Conservation (phyloP, 2,797 vertebrate genomes). For the Heteromormyrus szaboi region DNA sequence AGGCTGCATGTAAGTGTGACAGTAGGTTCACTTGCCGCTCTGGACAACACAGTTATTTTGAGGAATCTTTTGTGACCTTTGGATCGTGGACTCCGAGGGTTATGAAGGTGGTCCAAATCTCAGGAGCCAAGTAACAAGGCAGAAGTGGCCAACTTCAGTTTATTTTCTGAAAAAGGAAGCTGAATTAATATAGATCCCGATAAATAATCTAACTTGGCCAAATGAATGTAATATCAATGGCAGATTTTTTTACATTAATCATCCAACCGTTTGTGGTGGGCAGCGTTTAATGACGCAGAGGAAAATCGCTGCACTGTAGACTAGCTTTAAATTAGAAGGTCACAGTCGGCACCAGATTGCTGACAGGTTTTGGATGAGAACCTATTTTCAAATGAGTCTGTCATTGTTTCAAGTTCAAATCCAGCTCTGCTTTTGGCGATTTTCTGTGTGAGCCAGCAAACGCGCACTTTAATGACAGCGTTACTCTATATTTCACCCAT, state of each 20-base stretch:
- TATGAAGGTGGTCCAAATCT: conserved; percentile 10
- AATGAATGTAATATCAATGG: neutral
- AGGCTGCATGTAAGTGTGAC: neutral
- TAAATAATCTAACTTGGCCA: neutral
- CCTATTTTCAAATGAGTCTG: neutral
- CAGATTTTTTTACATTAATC: neutral
- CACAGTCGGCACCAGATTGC: neutral
- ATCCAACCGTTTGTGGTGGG: neutral
- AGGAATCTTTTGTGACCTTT: neutral
- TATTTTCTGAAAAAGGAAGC: neutral
- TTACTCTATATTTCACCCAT: neutral
- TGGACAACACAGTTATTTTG: neutral
- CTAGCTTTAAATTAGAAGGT: conserved; percentile 5
- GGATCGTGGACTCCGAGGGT: neutral
- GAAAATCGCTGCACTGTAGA: neutral
- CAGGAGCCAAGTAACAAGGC: neutral
- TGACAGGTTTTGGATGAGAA: neutral
- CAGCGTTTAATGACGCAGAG: neutral
- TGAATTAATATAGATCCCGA: neutral
- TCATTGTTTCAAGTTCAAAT: neutral
- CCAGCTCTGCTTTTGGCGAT: neutral
- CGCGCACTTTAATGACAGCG: neutral
- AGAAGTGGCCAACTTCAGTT: neutral
- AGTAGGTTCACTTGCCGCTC: neutral
- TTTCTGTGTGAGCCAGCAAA: neutral